These are phyloP conservation scores for Gila orcuttii DNA, from an alignment of 2,113 vertebrate species.

Conservation along the genomic window DNA sequence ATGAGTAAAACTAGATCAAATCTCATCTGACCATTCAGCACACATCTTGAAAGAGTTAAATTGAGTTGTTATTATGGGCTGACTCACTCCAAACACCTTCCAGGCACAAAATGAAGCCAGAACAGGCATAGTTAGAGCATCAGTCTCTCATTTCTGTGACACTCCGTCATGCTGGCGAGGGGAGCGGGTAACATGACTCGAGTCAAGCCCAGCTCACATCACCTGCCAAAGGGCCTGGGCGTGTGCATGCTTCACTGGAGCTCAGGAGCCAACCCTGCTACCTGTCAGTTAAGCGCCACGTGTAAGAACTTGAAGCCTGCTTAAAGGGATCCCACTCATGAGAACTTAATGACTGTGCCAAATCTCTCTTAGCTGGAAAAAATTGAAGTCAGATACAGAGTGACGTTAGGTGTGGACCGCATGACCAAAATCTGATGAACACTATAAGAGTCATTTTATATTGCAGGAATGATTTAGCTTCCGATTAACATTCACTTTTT, in stretches of 20 bases:
- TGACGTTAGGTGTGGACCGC: background rate
- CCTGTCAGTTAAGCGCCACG: slow-evolving; percentile 18
- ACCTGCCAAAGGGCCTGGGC: slow-evolving; percentile 45
- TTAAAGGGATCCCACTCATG: background rate
- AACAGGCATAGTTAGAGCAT: background rate
- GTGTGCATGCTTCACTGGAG: slow-evolving; percentile 6
- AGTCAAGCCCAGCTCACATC: slow-evolving; percentile 49
- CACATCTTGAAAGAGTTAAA: slow-evolving; percentile 14
- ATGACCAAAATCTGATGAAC: background rate
- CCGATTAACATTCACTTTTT: background rate
- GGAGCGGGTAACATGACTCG: slow-evolving; percentile 70
- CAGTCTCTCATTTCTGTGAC: slow-evolving; percentile 60
- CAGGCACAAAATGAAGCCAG: slow-evolving; percentile 4
- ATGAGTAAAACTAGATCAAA: too few species aligned
- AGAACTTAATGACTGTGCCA: slow-evolving; percentile 12
- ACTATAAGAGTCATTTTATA: background rate
- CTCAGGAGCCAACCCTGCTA: background rate
- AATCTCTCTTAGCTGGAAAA: background rate
- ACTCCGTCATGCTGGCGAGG: slow-evolving; percentile 57
- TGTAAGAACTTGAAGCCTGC: slow-evolving; percentile 21
- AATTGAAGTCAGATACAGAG: background rate
- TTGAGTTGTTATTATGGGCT: background rate
- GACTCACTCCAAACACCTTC: slow-evolving; percentile 16
- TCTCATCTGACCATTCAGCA: too few species aligned
- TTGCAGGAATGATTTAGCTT: background rate